A percentile compares a stretch with the other conserved stretches of the same genome.
Evolutionary conservation across 2,113 vertebrate genomes (phyloP).

Genomic region (Ammodytes dubius): DNA sequence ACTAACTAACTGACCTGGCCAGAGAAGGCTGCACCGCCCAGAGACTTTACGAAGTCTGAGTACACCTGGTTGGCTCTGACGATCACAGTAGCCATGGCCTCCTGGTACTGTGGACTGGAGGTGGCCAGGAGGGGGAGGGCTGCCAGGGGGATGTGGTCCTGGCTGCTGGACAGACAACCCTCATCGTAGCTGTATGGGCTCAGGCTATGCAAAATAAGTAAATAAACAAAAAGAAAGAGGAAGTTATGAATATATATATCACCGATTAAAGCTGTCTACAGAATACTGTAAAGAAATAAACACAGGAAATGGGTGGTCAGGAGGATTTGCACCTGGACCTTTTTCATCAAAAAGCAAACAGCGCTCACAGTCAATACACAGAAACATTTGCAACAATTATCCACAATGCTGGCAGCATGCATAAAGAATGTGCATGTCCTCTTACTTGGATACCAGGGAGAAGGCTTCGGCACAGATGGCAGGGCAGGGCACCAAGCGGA

Average conservation of each 20-base stretch:
- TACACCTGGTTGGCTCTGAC: constrained; percentile 94
- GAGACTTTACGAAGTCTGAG: constrained; percentile 92
- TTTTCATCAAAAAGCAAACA: constrained; percentile 30
- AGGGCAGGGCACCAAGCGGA: constrained; percentile 95
- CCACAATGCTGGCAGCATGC: not conserved
- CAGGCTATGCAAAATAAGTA: constrained; percentile 83
- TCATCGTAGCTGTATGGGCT: constrained; percentile 97
- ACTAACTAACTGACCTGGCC: constrained; percentile 88
- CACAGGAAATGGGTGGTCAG: not conserved
- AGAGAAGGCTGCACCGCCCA: constrained; percentile 92
- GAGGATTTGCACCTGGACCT: constrained; percentile 20
- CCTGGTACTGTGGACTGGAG: constrained; percentile 95
- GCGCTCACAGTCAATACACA: constrained; percentile 8
- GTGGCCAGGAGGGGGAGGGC: constrained; percentile 95
- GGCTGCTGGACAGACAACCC: constrained; percentile 92
- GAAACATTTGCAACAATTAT: not conserved
- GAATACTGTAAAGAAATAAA: constrained; percentile 13
- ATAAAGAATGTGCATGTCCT: constrained; percentile 12
- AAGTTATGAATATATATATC: not conserved
- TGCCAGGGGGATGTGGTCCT: constrained; percentile 96
- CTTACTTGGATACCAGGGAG: constrained; percentile 95
- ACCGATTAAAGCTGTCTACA: constrained; percentile 8
- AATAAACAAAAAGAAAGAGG: not conserved
- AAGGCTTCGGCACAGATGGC: constrained; percentile 96
- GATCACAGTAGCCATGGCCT: constrained; percentile 92